A percentile compares a stretch with the other conserved stretches of the same genome.
Evolutionary conservation across 2,888 invertebrate species (phyloP).

Genomic region (Diaphora mendica): DNA sequence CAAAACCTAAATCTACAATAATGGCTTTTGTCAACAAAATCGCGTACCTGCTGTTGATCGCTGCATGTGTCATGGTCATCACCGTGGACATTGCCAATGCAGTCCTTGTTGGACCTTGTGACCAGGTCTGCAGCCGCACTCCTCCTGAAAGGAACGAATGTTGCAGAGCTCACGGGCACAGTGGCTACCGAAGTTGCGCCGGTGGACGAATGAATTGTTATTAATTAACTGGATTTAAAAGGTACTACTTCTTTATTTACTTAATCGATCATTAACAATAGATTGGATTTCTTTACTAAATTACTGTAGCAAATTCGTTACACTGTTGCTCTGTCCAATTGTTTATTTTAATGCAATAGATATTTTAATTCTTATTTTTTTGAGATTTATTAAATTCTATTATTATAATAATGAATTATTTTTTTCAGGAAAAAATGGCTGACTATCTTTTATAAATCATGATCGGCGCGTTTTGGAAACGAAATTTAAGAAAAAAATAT

Average conservation of each 20-base stretch:
- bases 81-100: conserved; percentile 18
- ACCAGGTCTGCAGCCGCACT: conserved; percentile 30
- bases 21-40: conserved; percentile 17
- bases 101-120: conserved; percentile 25
- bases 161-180: conserved; percentile 31
- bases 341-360: too few relatives aligned
- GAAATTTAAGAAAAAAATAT: too few relatives aligned
- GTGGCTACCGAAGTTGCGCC: not conserved
- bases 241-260: not conserved
- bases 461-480: too few relatives aligned
- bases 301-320: too few relatives aligned
- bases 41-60: conserved; percentile 9
- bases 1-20: not conserved
- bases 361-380: too few relatives aligned
- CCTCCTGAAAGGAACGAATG: conserved; percentile 29
- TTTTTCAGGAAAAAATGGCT: too few relatives aligned
- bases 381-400: too few relatives aligned
- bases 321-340: too few relatives aligned
- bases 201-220: conserved; percentile 14
- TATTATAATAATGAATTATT: too few relatives aligned
- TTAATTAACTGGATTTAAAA: not conserved
- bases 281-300: too few relatives aligned
- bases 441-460: too few relatives aligned
- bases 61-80: conserved; percentile 19
- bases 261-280: too few relatives aligned